Conservation (phyloP, 1,140 invertebrate species). For the Aphis gossypii region DNA sequence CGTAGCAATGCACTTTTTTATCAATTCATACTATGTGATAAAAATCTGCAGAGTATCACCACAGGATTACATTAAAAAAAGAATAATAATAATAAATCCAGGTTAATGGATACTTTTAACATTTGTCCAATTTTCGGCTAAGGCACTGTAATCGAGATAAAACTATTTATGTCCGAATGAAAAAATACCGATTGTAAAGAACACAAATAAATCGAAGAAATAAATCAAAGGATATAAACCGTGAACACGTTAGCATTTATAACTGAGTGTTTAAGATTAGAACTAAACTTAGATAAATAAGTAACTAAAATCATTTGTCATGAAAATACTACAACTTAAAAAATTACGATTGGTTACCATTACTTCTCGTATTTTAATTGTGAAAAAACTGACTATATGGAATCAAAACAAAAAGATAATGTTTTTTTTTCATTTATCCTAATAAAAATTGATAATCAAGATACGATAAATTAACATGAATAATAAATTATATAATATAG, state of each 20-base stretch:
- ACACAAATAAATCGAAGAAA: not conserved
- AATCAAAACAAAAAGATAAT: not conserved
- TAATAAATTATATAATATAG: not conserved
- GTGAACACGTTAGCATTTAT: not conserved
- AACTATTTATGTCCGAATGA: not conserved
- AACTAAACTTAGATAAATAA: not conserved
- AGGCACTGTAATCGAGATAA: not conserved
- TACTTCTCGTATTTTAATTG: not conserved
- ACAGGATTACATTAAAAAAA: not conserved
- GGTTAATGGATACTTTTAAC: not conserved
- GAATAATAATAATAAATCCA: not conserved
- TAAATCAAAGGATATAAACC: not conserved
- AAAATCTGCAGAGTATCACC: not conserved
- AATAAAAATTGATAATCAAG: not conserved
- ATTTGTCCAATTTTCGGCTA: not conserved
- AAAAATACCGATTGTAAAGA: not conserved
- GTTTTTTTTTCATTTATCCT: not conserved
- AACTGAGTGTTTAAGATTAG: not conserved
- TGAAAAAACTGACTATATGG: not conserved
- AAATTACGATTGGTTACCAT: not conserved
- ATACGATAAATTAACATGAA: not conserved
- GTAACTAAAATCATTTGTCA: constrained; percentile 2
- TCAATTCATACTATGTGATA: not conserved
- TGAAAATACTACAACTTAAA: not conserved
- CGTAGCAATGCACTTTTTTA: too few relatives aligned